Percentiles rank a stretch among this genome's conserved stretches.
phyloP scores from a whole-genome alignment of 2,113 vertebrate genomes.

The Oncorhynchus clarkii region DNA sequence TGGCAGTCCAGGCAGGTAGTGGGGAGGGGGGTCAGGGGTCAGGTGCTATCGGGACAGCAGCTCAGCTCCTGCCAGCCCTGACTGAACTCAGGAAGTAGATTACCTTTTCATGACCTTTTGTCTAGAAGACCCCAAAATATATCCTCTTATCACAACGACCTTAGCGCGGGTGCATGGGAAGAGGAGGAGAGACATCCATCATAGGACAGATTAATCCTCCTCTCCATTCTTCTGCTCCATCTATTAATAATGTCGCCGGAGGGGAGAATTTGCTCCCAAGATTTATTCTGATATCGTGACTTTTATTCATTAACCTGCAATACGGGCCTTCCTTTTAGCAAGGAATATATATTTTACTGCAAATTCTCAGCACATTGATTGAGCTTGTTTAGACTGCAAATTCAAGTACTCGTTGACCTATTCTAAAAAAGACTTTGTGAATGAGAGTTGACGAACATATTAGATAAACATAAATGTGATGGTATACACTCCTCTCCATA shows the following conservation, averaged over 20 bases:
- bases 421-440: not conserved
- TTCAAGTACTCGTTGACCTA: not conserved
- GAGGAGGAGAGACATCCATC: slow-evolving; percentile 31
- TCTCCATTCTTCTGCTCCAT: slow-evolving; percentile 67
- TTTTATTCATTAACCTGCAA: slow-evolving; percentile 73
- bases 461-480: too few species aligned
- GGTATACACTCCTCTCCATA: too few species aligned
- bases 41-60: slow-evolving; percentile 60
- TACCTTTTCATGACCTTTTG: slow-evolving; percentile 57
- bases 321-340: slow-evolving; percentile 51
- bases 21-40: slow-evolving; percentile 58
- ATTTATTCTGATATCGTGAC: slow-evolving; percentile 76
- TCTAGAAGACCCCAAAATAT: slow-evolving; percentile 70
- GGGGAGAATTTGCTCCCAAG: slow-evolving; percentile 63
- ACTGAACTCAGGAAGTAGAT: slow-evolving; percentile 74
- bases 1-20: slow-evolving; percentile 27
- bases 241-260: slow-evolving; percentile 73
- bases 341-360: slow-evolving; percentile 52
- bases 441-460: not conserved
- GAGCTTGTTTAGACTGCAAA: not conserved
- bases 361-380: slow-evolving; percentile 8
- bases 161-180: slow-evolving; percentile 72
- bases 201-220: slow-evolving; percentile 72
- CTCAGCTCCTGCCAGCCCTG: slow-evolving; percentile 63
- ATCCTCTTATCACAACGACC: slow-evolving; percentile 76